These are phyloP conservation scores for Drosophila mercatorum DNA, from an alignment of 2,888 invertebrate genomes.

Conservation along the genomic window DNA sequence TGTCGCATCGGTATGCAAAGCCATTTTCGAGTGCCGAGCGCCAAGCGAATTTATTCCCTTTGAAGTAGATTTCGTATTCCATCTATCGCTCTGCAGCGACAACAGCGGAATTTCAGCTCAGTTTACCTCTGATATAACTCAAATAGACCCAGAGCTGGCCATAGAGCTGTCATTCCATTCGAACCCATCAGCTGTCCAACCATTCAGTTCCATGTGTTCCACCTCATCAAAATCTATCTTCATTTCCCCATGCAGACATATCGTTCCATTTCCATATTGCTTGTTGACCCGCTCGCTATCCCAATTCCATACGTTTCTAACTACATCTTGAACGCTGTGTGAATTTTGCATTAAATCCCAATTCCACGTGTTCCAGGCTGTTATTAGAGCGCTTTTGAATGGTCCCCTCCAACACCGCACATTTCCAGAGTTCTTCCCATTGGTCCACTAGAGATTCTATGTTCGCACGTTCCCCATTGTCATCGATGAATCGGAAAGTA, in stretches of 20 bases:
- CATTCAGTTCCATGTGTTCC: not conserved
- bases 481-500: not conserved
- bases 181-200: not conserved
- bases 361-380: not conserved
- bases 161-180: not conserved
- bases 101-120: constrained; percentile 15
- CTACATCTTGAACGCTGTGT: too few species aligned
- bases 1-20: constrained; percentile 11
- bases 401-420: not conserved
- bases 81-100: constrained; percentile 2
- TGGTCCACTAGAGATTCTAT: not conserved
- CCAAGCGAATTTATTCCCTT: constrained; percentile 9
- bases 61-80: constrained; percentile 2
- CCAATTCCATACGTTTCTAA: too few species aligned
- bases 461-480: not conserved
- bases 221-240: not conserved
- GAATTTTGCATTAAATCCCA: not conserved
- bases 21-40: constrained; percentile 5
- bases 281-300: too few species aligned
- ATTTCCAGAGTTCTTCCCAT: not conserved
- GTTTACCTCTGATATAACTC: constrained; percentile 6
- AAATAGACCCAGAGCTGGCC: not conserved
- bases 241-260: not conserved
- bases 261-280: not conserved
- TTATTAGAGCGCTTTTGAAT: not conserved